phyloP scores from a whole-genome alignment of 2,888 invertebrate genomes.

The Stenotaenia linearis region DNA sequence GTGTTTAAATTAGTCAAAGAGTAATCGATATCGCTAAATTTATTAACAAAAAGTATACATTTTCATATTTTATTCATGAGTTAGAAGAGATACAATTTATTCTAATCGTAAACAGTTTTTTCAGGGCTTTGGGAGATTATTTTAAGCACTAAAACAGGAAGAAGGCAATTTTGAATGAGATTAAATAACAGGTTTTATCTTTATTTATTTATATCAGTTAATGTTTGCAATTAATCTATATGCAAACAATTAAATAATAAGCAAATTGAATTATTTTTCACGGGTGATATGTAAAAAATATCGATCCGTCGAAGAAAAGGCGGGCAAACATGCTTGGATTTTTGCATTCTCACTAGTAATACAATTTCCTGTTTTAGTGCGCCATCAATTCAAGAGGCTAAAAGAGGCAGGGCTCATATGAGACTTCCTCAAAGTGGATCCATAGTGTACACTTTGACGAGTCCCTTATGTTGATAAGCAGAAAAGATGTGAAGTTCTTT shows the following conservation, averaged over 20 bases:
- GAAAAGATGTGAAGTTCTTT: conserved; percentile 23
- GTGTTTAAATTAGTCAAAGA: too few species aligned
- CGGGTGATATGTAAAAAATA: not conserved
- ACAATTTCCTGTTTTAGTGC: conserved; percentile 23
- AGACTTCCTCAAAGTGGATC: conserved; percentile 20
- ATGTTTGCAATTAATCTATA: not conserved
- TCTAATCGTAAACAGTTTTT: too few species aligned
- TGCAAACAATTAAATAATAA: not conserved
- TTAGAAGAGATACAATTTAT: too few species aligned
- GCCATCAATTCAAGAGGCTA: not conserved
- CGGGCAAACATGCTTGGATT: conserved; percentile 13
- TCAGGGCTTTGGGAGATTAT: too few species aligned
- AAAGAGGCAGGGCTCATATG: conserved; percentile 11
- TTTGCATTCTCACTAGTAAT: conserved; percentile 24
- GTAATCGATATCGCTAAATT: too few species aligned
- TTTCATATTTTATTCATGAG: too few species aligned
- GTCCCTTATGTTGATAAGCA: conserved; percentile 26
- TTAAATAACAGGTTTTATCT: too few species aligned
- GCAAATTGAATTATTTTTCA: not conserved
- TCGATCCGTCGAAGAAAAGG: not conserved
- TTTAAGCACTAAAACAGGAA: too few species aligned
- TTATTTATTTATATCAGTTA: too few species aligned
- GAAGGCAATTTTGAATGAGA: too few species aligned
- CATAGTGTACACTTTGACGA: conserved; percentile 15
- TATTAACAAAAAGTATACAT: too few species aligned